A percentile compares a stretch with the other conserved stretches of the same genome.
phyloP scores from a whole-genome alignment of 2,797 vertebrate genomes.

The Nannoperca obscura region DNA sequence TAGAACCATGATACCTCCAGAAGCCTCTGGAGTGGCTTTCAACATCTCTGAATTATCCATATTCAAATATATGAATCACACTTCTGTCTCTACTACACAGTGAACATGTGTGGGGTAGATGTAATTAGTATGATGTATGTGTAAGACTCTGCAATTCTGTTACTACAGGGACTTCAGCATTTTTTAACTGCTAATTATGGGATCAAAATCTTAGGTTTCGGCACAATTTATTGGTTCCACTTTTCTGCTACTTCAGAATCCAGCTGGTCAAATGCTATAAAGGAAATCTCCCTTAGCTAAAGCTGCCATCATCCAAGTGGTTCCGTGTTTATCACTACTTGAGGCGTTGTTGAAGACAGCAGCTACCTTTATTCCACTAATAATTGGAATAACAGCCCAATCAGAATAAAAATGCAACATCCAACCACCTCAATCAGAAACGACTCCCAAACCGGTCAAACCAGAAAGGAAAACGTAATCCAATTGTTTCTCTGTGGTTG shows the following conservation, averaged over 20 bases:
- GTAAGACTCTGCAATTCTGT: neutral
- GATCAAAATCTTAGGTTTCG: neutral
- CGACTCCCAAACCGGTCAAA: too few relatives aligned
- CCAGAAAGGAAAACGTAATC: too few relatives aligned
- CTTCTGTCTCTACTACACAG: neutral
- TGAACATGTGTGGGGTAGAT: neutral
- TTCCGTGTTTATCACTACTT: neutral
- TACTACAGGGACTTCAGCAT: neutral
- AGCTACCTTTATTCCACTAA: neutral
- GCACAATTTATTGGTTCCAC: slow-evolving; percentile 9
- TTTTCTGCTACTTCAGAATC: slow-evolving; percentile 2
- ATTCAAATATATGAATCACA: neutral
- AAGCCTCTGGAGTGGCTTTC: slow-evolving; percentile 1
- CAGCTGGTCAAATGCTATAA: neutral
- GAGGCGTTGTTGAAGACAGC: slow-evolving; percentile 3
- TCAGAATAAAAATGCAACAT: too few relatives aligned
- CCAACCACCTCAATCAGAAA: too few relatives aligned
- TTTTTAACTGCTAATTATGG: neutral
- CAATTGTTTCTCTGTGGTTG: too few relatives aligned
- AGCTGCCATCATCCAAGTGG: slow-evolving; percentile 6
- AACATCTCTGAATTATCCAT: neutral
- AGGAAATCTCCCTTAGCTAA: slow-evolving; percentile 12
- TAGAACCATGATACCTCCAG: neutral
- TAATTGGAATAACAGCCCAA: too few relatives aligned
- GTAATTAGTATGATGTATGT: neutral